A percentile compares a stretch with the other conserved stretches of the same genome.
These are phyloP conservation scores for Nomada fucata DNA, from an alignment of 2,888 invertebrate genomes.

Conservation along the genomic window DNA sequence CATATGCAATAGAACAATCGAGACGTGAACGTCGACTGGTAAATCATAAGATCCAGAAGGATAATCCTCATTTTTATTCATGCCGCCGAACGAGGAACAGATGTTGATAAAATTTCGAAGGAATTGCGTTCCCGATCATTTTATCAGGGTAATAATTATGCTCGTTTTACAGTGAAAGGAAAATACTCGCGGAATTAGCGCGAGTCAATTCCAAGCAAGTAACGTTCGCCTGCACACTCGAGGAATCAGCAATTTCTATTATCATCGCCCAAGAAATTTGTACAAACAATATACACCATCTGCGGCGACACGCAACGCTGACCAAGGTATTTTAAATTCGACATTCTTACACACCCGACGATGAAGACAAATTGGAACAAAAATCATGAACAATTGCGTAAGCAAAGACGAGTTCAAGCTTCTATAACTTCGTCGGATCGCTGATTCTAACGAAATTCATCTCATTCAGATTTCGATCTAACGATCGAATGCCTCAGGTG, in stretches of 20 bases:
- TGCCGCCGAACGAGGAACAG: neutral
- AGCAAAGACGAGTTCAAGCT: too few relatives aligned
- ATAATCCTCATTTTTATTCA: slow-evolving; percentile 26
- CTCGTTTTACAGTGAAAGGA: slow-evolving; percentile 1
- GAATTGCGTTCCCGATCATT: slow-evolving; percentile 3
- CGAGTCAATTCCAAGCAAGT: neutral
- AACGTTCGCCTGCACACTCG: neutral
- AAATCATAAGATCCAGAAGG: neutral
- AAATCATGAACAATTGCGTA: too few relatives aligned
- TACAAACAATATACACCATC: slow-evolving; percentile 8
- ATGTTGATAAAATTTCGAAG: neutral
- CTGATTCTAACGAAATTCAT: too few relatives aligned
- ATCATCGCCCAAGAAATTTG: neutral
- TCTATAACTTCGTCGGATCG: too few relatives aligned
- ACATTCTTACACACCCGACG: too few relatives aligned
- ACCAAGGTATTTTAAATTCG: neutral
- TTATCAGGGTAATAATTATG: slow-evolving; percentile 26
- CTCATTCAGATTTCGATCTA: too few relatives aligned
- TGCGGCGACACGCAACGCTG: neutral
- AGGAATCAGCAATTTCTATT: slow-evolving; percentile 4
- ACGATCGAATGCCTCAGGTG: too few relatives aligned
- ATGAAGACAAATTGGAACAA: too few relatives aligned
- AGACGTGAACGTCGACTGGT: neutral
- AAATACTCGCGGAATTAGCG: neutral
- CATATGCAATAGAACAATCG: neutral